Evolutionary conservation across 2,113 vertebrate species (phyloP), one percentile per base, ranked within the genome.

Genomic region (Pangasianodon gigas): DNA sequence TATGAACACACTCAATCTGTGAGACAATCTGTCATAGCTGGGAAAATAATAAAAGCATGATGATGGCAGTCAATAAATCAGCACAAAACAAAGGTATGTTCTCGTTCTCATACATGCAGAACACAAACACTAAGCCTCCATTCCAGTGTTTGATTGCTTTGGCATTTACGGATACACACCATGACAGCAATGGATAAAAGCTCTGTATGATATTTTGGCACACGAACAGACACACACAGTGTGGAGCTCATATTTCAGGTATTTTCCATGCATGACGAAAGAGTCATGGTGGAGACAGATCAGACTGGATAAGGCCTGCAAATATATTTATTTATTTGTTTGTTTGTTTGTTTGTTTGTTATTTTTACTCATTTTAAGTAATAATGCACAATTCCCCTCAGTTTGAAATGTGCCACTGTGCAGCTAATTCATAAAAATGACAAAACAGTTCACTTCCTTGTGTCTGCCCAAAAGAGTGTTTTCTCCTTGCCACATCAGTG

Each of bases 41-140:
- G 44, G 67, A 89, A 79, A 89, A 89, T 56, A 86, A 62, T 80
- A 52, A 89, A 89, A 62, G 41, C 58, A 51, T 24, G 56, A 65
- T 85, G 67, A 26, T 71, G 77, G 52, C 56, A 80, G 58, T 80
- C 75, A 44, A 69, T 80, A 86, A 86, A 56, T 77, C 74, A 86
- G 84, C 5, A 87, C 62, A 71, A 82, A 89, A 85, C 83, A 77
- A 60, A 89, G 32, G 54, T 62, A 69, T n/a, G 46, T 54, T 52
- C 74, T 44, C 1, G 51, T 65, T 89, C 56, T 79, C 71, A 58
- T 54, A 65, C 84, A 85, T 37, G 74, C 88, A 32, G 87, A 75
- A 62, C 82, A 71, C 18, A 83, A 79, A 85, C 44, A 29, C 54
- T 52, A 48, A 86, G 71, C 54, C 71, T 67, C 58, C 7, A 44